Evolutionary conservation across 2,797 vertebrate genomes (phyloP), one percentile per base, ranked within the genome.

Genomic region (Ptychobarbus kaznakovi): DNA sequence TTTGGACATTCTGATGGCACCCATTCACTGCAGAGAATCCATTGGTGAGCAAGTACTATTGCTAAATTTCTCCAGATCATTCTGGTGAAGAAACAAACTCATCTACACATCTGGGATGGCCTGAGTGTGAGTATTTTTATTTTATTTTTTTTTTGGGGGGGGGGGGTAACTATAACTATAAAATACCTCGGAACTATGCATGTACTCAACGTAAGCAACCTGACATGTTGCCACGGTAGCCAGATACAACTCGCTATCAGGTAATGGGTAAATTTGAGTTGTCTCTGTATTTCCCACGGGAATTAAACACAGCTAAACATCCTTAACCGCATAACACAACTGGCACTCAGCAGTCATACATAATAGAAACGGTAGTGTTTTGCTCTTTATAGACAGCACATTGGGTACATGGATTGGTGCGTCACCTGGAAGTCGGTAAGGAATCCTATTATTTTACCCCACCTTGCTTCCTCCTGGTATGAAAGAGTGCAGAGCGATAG

Each of bases 401-500:
- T n/a, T 46, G 75, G 82, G 22, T 69, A 28, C 4, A n/a, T 13
- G 13, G 32, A 66, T 15, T 18, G 58, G 25, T 40, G 20, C 9
- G 3, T 58, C 68, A 42, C 51, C 20, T 35, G 32, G 44, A 81
- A 69, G 63, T 69, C 44, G 58, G 63, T 56, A 46, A 42, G 63
- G 75, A 84, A 69, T 78, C 42, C 2, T 44, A 25, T 49, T 77
- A 66, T 81, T 86, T 74, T 75, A 35, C 61, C 66, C 28, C 44
- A 68, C 58, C 78, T 58, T 74, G 46, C 81, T 63, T 85, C 46
- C 16, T 28, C 22, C 22, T 40, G 35, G 44, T 63, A 81, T 84
- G 15, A 84, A 78, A 49, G 46, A 53, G 70, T 66, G 79, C 3
- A 22, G 44, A 63, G 78, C 5, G 44, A 80, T 42, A 20, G 42